phyloP scores from a whole-genome alignment of 2,113 vertebrate genomes.

The Cinclus cinclus region DNA sequence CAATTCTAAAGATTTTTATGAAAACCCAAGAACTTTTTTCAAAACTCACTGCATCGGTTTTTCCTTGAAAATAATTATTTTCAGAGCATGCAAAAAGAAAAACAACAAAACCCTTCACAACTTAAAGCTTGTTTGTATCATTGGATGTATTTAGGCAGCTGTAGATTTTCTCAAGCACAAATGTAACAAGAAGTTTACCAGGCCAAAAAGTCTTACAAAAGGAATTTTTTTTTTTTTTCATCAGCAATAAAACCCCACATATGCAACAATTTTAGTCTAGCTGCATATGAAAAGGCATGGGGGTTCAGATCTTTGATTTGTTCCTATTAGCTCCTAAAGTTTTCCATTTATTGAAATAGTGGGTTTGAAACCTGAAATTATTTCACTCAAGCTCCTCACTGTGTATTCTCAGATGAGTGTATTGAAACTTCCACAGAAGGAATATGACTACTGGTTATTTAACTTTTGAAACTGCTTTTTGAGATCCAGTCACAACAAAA shows the following conservation, averaged over 20 bases:
- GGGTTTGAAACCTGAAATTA: neutral
- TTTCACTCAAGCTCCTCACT: neutral
- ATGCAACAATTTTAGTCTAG: neutral
- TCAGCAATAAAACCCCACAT: neutral
- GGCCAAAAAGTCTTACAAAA: neutral
- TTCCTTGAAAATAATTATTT: neutral
- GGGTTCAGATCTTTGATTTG: neutral
- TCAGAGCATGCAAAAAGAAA: accelerated
- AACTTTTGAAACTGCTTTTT: neutral
- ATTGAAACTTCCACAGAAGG: neutral
- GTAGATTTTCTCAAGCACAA: neutral
- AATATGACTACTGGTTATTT: neutral
- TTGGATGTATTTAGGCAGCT: neutral
- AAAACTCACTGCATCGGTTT: neutral
- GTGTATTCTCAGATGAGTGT: neutral
- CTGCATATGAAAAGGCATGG: neutral
- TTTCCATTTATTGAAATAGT: neutral
- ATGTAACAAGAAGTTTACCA: neutral
- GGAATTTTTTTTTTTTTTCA: neutral
- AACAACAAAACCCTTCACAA: neutral
- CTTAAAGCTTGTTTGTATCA: neutral
- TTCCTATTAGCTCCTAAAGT: neutral
- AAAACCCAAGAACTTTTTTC: neutral
- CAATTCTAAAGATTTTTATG: neutral
- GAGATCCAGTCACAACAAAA: neutral